Conservation (phyloP, 2,113 vertebrate species). For the Sylvicapra grimmia region DNA sequence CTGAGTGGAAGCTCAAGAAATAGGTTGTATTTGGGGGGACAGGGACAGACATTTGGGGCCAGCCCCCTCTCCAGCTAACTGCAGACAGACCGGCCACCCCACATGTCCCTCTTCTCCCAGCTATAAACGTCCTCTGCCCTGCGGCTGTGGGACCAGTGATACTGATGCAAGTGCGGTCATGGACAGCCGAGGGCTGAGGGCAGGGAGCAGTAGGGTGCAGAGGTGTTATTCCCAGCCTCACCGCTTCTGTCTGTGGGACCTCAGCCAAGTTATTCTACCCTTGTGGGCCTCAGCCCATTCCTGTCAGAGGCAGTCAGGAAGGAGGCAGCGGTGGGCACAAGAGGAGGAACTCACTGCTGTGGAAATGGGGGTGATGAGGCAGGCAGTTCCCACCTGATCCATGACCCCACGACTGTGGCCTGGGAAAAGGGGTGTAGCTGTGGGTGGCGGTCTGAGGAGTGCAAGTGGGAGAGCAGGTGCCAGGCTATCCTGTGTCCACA, state of each 20-base stretch:
- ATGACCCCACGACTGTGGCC: neutral
- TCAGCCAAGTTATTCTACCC: neutral
- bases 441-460: neutral
- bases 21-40: neutral
- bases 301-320: neutral
- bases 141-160: neutral
- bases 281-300: neutral
- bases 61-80: neutral
- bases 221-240: neutral
- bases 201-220: neutral
- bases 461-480: neutral
- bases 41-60: neutral
- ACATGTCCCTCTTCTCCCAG: neutral
- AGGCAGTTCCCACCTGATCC: neutral
- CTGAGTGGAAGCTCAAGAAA: neutral
- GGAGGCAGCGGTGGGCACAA: neutral
- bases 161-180: neutral
- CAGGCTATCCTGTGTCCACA: conserved; percentile 71
- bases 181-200: neutral
- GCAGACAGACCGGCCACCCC: neutral
- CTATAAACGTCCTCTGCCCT: neutral
- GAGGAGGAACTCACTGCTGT: neutral
- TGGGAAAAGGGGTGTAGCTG: neutral
- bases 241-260: neutral
- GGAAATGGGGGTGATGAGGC: neutral